These are phyloP conservation scores for Gisinianus flammeolus DNA, from an alignment of 2,888 invertebrate genomes.

Conservation along the genomic window DNA sequence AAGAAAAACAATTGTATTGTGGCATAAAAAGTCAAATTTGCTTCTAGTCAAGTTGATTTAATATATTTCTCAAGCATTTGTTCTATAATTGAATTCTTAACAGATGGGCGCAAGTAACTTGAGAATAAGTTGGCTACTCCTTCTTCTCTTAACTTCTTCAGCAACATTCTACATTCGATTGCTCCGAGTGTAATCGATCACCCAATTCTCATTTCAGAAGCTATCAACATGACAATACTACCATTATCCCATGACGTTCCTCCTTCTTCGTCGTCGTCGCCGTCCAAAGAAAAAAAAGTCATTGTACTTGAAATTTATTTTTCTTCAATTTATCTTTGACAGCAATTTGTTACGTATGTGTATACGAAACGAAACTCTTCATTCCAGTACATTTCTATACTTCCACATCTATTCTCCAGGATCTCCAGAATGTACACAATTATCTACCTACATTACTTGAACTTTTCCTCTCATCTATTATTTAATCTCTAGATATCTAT, in stretches of 20 bases:
- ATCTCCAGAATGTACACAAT: too few species aligned
- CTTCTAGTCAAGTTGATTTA: neutral
- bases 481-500: too few species aligned
- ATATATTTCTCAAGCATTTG: neutral
- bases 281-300: neutral
- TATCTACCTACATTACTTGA: too few species aligned
- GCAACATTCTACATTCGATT: neutral
- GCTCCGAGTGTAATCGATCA: conserved; percentile 6
- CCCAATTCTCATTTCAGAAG: neutral
- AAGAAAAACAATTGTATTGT: neutral
- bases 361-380: too few species aligned
- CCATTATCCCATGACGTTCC: neutral
- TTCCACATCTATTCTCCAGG: too few species aligned
- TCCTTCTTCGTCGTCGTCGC: neutral
- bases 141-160: conserved; percentile 1
- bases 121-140: conserved; percentile 54
- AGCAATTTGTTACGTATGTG: neutral
- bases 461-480: too few species aligned
- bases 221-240: neutral
- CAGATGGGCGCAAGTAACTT: conserved; percentile 32
- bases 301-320: neutral
- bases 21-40: neutral
- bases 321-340: neutral
- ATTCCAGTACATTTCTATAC: too few species aligned
- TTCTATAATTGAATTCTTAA: conserved; percentile 11